Conservation (phyloP, 1,140 invertebrate genomes). For the Drosophila pandora region DNA sequence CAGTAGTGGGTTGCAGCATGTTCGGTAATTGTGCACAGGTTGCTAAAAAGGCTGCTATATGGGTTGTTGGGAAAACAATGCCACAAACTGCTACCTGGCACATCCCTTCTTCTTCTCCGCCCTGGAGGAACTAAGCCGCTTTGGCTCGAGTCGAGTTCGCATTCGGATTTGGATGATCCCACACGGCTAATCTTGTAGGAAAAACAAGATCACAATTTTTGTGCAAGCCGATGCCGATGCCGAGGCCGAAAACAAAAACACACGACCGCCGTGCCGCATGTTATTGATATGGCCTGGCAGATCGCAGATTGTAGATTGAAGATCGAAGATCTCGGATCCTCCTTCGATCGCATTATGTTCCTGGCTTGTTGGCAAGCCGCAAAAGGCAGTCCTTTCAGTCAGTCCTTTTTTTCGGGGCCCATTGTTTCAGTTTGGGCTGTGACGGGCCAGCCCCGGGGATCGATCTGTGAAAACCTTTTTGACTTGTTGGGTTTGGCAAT, state of each 20-base stretch:
- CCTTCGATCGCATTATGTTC: conserved; percentile 49
- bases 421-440: conserved; percentile 57
- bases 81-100: conserved; percentile 52
- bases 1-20: conserved; percentile 66
- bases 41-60: conserved; percentile 40
- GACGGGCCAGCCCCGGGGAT: conserved; percentile 31
- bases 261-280: conserved; percentile 43
- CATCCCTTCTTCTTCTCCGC: conserved; percentile 31
- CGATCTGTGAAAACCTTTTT: conserved; percentile 81
- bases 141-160: conserved; percentile 65
- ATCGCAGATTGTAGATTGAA: conserved; percentile 52
- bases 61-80: conserved; percentile 32
- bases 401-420: conserved; percentile 37
- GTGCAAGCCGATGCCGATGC: conserved; percentile 43
- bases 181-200: conserved; percentile 70
- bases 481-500: conserved; percentile 75
- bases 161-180: conserved; percentile 44
- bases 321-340: conserved; percentile 29
- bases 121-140: conserved; percentile 59
- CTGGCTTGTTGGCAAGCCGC: conserved; percentile 70
- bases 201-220: conserved; percentile 80
- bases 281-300: conserved; percentile 74
- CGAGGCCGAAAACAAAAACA: conserved; percentile 46
- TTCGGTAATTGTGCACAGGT: conserved; percentile 74
- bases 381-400: conserved; percentile 62